Percentiles rank a stretch among this genome's conserved stretches.
Evolutionary conservation across 2,888 invertebrate species (phyloP).

Genomic region (Microplitis manilae): DNA sequence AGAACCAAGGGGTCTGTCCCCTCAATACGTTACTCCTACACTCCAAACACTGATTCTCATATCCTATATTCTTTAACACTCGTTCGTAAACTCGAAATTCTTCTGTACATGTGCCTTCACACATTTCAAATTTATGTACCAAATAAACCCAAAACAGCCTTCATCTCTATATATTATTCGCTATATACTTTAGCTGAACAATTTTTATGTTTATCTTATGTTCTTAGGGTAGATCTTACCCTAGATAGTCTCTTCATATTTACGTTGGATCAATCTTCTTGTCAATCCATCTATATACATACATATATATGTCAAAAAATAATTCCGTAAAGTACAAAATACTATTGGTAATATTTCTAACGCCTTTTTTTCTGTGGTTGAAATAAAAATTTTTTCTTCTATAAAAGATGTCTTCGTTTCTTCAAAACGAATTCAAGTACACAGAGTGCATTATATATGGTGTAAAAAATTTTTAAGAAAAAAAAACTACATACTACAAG

Average conservation of each 20-base stretch:
- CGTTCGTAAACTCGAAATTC: not conserved
- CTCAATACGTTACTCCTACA: slow-evolving; percentile 10
- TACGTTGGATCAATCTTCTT: not conserved
- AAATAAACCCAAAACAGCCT: not conserved
- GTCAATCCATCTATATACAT: not conserved
- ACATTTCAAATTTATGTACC: not conserved
- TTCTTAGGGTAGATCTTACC: not conserved
- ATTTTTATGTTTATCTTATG: not conserved
- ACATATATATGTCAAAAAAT: not conserved
- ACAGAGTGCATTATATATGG: not conserved
- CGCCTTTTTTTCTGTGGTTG: not conserved
- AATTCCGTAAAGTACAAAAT: not conserved
- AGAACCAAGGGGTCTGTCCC: slow-evolving; percentile 49
- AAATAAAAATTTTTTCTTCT: not conserved
- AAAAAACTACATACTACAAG: not conserved
- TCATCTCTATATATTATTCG: not conserved
- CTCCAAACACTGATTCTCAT: not conserved
- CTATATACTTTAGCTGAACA: not conserved
- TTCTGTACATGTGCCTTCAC: not conserved
- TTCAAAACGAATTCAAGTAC: not conserved
- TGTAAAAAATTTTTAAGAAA: not conserved
- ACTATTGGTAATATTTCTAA: not conserved
- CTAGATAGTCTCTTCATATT: not conserved
- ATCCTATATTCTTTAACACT: not conserved
- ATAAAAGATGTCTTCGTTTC: not conserved